A percentile compares a stretch with the other conserved stretches of the same genome.
Conservation (phyloP, 2,797 vertebrate genomes). For the Cynodonichthys magdalenae region DNA sequence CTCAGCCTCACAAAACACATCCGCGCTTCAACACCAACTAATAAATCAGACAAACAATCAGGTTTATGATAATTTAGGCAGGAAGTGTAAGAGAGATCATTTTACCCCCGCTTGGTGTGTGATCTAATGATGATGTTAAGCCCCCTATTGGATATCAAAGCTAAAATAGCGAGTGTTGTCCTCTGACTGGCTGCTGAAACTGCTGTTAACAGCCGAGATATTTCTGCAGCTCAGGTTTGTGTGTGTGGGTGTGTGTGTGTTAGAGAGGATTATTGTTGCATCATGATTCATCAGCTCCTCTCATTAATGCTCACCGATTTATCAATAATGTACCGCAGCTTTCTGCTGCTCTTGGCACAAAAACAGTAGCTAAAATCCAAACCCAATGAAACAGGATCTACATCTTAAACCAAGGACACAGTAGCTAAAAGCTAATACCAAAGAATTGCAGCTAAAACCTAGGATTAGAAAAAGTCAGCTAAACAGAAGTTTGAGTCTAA, state of each 20-base stretch:
- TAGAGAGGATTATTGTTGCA: too few relatives aligned
- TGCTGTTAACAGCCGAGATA: constrained; percentile 58
- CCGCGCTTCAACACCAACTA: constrained; percentile 16
- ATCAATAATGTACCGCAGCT: too few relatives aligned
- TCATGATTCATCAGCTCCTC: too few relatives aligned
- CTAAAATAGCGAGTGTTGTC: constrained; percentile 64
- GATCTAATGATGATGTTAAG: constrained; percentile 74
- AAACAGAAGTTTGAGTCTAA: too few relatives aligned
- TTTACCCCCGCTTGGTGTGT: constrained; percentile 16
- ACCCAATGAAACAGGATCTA: too few relatives aligned
- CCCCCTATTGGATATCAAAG: constrained; percentile 70
- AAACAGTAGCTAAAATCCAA: too few relatives aligned
- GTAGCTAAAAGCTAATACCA: too few relatives aligned
- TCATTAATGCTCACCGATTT: too few relatives aligned
- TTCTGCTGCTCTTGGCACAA: too few relatives aligned
- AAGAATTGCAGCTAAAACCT: too few relatives aligned
- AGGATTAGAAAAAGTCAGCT: too few relatives aligned
- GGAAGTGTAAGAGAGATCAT: constrained; percentile 49
- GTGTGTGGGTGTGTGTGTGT: constrained; percentile 18
- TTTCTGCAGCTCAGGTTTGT: constrained; percentile 41
- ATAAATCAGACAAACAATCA: constrained; percentile 45
- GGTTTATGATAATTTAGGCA: constrained; percentile 51
- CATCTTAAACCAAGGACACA: too few relatives aligned
- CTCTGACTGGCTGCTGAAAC: constrained; percentile 51
- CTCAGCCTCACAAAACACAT: constrained; percentile 16